phyloP scores from a whole-genome alignment of 2,797 vertebrate genomes.

The Fundulus diaphanus region DNA sequence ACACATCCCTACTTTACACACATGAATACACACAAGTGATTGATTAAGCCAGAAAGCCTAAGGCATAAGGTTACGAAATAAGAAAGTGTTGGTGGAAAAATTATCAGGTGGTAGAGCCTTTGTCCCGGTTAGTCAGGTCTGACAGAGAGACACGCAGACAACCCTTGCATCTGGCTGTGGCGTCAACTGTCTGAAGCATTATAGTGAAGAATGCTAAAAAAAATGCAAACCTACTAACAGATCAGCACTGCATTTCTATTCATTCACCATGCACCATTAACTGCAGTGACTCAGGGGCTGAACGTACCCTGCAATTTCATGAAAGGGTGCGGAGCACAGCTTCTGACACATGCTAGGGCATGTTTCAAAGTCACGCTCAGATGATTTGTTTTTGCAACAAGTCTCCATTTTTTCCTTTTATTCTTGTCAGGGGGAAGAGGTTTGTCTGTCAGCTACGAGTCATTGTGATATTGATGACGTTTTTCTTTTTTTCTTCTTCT shows the following conservation, averaged over 20 bases:
- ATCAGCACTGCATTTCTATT: constrained; percentile 11
- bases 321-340: constrained; percentile 23
- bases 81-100: constrained; percentile 46
- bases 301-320: constrained; percentile 19
- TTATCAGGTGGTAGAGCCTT: constrained; percentile 48
- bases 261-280: constrained; percentile 29
- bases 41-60: constrained; percentile 70
- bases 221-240: constrained; percentile 9
- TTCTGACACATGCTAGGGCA: constrained; percentile 34
- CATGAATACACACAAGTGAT: constrained; percentile 66
- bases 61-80: constrained; percentile 24
- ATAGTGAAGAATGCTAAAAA: constrained; percentile 12
- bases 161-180: constrained; percentile 55
- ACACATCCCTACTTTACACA: constrained; percentile 40
- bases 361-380: constrained; percentile 39
- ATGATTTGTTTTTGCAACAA: constrained; percentile 63
- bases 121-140: constrained; percentile 66
- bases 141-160: constrained; percentile 55
- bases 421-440: constrained; percentile 31
- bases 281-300: constrained; percentile 23
- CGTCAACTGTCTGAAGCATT: constrained; percentile 31
- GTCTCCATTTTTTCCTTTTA: constrained; percentile 36
- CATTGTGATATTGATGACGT: constrained; percentile 45
- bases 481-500: constrained; percentile 28
- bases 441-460: constrained; percentile 67